These are phyloP conservation scores for Novumbra hubbsi DNA, from an alignment of 2,797 vertebrate species.

Conservation along the genomic window DNA sequence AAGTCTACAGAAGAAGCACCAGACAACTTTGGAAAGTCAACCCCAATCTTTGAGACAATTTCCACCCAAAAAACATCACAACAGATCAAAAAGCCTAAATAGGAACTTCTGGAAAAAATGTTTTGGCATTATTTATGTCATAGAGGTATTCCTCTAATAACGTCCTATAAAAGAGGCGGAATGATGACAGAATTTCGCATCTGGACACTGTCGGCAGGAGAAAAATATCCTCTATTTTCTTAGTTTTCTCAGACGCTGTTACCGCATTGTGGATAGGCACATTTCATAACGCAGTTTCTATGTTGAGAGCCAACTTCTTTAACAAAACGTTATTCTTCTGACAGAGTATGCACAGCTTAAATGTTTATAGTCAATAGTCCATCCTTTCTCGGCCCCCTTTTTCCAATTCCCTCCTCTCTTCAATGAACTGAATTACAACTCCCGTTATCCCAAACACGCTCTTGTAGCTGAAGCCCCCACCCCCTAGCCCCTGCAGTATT, in stretches of 20 bases:
- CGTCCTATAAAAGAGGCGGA: not conserved
- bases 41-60: constrained; percentile 13
- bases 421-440: constrained; percentile 53
- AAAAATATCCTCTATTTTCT: not conserved
- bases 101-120: constrained; percentile 3
- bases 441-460: constrained; percentile 39
- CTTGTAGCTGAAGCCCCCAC: constrained; percentile 51
- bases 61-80: constrained; percentile 32
- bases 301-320: not conserved
- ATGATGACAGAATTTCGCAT: not conserved
- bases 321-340: not conserved
- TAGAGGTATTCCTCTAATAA: constrained; percentile 1
- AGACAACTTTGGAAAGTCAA: constrained; percentile 38
- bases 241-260: not conserved
- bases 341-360: constrained; percentile 20
- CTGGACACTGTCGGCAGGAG: not conserved
- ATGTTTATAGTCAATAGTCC: constrained; percentile 19
- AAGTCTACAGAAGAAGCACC: constrained; percentile 20
- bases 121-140: not conserved
- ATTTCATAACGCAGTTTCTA: not conserved
- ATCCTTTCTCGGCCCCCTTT: constrained; percentile 8
- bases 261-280: constrained; percentile 1
- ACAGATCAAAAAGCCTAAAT: not conserved
- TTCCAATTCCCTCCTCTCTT: constrained; percentile 18
- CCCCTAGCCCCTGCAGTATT: constrained; percentile 40